A percentile compares a stretch with the other conserved stretches of the same genome.
These are phyloP conservation scores for Coleophora deauratella DNA, from an alignment of 2,888 invertebrate species.

Conservation along the genomic window DNA sequence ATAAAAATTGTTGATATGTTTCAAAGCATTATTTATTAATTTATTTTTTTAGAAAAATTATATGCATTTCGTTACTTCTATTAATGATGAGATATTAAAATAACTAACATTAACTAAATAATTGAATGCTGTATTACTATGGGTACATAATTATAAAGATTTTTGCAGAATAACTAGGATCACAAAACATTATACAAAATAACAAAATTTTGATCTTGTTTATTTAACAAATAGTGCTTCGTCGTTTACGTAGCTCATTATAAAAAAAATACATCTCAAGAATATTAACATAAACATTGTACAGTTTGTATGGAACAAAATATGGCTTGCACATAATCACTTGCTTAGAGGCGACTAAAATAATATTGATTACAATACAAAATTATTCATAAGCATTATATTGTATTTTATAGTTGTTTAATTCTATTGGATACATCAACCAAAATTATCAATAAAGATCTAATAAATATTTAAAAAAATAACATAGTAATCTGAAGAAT, in stretches of 20 bases:
- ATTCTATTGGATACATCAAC: slow-evolving; percentile 6
- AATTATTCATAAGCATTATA: neutral
- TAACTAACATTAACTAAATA: slow-evolving; percentile 26
- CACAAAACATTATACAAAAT: slow-evolving; percentile 4
- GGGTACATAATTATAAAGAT: slow-evolving; percentile 7
- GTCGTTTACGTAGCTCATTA: slow-evolving; percentile 10
- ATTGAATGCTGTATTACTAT: slow-evolving; percentile 19
- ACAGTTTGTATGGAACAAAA: slow-evolving; percentile 49
- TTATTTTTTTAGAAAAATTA: slow-evolving; percentile 59
- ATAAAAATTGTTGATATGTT: slow-evolving; percentile 19
- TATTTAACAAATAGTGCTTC: slow-evolving; percentile 4
- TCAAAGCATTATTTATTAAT: slow-evolving; percentile 60
- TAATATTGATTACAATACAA: slow-evolving; percentile 5
- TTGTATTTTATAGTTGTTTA: neutral
- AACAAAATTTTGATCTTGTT: slow-evolving; percentile 12
- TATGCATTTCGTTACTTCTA: slow-evolving; percentile 59
- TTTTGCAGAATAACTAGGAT: slow-evolving; percentile 2
- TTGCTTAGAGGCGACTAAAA: slow-evolving; percentile 26
- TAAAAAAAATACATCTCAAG: slow-evolving; percentile 41
- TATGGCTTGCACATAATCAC: slow-evolving; percentile 56
- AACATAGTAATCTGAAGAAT: no score
- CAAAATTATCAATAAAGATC: slow-evolving; percentile 13
- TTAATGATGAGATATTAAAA: slow-evolving; percentile 40
- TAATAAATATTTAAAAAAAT: slow-evolving; percentile 14
- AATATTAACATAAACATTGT: slow-evolving; percentile 33